phyloP scores from a whole-genome alignment of 2,888 invertebrate species.

The Drosophila meridiana region DNA sequence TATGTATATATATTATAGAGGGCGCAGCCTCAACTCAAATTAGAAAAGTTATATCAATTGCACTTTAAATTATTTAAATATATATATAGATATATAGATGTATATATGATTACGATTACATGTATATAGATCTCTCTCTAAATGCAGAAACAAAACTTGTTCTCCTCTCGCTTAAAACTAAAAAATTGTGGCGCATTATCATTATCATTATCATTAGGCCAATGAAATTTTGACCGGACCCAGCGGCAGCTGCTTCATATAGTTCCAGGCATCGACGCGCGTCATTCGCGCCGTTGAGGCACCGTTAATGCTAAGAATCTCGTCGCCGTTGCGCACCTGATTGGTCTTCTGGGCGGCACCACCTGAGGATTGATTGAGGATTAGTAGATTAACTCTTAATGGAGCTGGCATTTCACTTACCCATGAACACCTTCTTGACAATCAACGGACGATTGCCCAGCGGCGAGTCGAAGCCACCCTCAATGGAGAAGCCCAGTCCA shows the following conservation, averaged over 20 bases:
- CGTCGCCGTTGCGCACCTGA: conserved; percentile 93
- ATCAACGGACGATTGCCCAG: conserved; percentile 94
- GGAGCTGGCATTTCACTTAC: conserved; percentile 85
- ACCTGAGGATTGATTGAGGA: conserved; percentile 86
- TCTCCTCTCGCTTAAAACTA: conserved; percentile 53
- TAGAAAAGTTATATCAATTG: conserved; percentile 52
- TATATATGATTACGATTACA: conserved; percentile 50
- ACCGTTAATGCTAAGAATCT: conserved; percentile 93
- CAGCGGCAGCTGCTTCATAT: conserved; percentile 94
- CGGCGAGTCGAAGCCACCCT: conserved; percentile 96
- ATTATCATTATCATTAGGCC: conserved; percentile 53
- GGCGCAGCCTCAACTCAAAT: conserved; percentile 35
- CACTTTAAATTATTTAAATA: conserved; percentile 64
- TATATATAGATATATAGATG: conserved; percentile 30
- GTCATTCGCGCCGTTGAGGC: conserved; percentile 92
- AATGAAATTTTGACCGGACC: conserved; percentile 89
- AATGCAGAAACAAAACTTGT: conserved; percentile 70
- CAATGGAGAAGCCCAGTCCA: conserved; percentile 96
- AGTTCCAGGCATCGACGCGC: conserved; percentile 97
- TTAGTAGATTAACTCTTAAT: neutral
- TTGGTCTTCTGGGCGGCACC: conserved; percentile 95
- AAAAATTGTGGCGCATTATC: conserved; percentile 70
- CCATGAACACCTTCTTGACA: conserved; percentile 97
- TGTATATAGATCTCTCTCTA: conserved; percentile 56
- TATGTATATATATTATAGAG: conserved; percentile 28